Evolutionary conservation across 2,797 vertebrate species (phyloP).

Genomic region (Phalanger gymnotis): DNA sequence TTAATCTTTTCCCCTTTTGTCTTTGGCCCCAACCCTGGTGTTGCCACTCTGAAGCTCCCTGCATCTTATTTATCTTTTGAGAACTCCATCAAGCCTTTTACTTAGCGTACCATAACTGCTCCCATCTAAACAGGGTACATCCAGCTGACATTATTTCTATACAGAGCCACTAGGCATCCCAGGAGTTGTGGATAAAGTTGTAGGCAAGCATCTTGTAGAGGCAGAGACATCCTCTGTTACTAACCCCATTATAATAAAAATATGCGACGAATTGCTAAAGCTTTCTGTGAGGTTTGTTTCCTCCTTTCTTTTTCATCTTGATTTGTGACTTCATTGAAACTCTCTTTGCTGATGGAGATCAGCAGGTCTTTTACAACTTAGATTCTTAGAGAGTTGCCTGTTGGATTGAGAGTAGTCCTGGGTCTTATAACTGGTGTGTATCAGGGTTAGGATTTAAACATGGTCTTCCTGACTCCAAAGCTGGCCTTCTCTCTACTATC

Average conservation of each 20-base stretch:
- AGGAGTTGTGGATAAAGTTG: neutral
- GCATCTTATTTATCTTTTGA: neutral
- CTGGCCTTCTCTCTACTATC: neutral
- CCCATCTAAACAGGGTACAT: neutral
- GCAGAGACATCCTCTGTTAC: neutral
- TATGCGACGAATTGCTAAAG: neutral
- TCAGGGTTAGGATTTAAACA: neutral
- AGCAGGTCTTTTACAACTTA: neutral
- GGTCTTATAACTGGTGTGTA: neutral
- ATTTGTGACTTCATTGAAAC: neutral
- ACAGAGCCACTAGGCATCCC: neutral
- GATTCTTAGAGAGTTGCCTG: neutral
- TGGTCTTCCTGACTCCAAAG: neutral
- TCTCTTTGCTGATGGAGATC: neutral
- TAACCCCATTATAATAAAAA: neutral
- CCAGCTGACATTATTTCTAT: neutral
- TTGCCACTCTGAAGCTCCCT: neutral
- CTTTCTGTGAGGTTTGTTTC: neutral
- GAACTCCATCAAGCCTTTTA: neutral
- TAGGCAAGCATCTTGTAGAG: neutral
- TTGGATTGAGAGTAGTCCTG: neutral
- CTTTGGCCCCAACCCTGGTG: neutral
- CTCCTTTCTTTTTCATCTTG: neutral
- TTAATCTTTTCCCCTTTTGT: neutral
- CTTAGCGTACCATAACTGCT: neutral